Evolutionary conservation across 2,797 vertebrate species (phyloP).

Genomic region (Emys orbicularis): DNA sequence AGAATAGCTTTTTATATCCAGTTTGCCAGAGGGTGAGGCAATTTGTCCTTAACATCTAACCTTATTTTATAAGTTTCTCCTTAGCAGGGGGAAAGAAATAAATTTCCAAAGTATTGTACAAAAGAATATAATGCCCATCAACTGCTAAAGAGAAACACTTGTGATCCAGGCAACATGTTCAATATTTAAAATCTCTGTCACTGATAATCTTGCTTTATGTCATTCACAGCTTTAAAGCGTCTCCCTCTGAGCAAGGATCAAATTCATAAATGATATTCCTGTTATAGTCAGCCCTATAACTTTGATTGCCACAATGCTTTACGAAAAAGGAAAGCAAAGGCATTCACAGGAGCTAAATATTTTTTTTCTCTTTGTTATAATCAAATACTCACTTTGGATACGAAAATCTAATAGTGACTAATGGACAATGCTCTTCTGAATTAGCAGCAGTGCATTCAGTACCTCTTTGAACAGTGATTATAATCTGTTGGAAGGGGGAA

Average conservation of each 20-base stretch:
- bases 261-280: slow-evolving; percentile 54
- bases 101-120: background rate
- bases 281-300: slow-evolving; percentile 54
- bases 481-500: slow-evolving; percentile 69
- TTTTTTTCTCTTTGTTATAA: slow-evolving; percentile 55
- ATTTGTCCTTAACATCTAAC: slow-evolving; percentile 3
- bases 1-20: background rate
- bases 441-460: slow-evolving; percentile 69
- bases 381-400: slow-evolving; percentile 47
- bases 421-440: slow-evolving; percentile 64
- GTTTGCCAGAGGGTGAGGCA: background rate
- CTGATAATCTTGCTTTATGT: slow-evolving; percentile 55
- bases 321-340: slow-evolving; percentile 20
- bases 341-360: slow-evolving; percentile 60
- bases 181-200: slow-evolving; percentile 60
- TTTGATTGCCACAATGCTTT: slow-evolving; percentile 54
- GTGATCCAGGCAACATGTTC: background rate
- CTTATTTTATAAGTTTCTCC: background rate
- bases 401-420: slow-evolving; percentile 62
- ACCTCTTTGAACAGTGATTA: slow-evolving; percentile 75
- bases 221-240: slow-evolving; percentile 46
- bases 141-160: slow-evolving; percentile 17
- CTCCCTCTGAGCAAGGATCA: slow-evolving; percentile 54
- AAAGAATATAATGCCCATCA: slow-evolving; percentile 35
- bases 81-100: background rate